phyloP scores from a whole-genome alignment of 2,113 vertebrate genomes.

The Ammodytes marinus region DNA sequence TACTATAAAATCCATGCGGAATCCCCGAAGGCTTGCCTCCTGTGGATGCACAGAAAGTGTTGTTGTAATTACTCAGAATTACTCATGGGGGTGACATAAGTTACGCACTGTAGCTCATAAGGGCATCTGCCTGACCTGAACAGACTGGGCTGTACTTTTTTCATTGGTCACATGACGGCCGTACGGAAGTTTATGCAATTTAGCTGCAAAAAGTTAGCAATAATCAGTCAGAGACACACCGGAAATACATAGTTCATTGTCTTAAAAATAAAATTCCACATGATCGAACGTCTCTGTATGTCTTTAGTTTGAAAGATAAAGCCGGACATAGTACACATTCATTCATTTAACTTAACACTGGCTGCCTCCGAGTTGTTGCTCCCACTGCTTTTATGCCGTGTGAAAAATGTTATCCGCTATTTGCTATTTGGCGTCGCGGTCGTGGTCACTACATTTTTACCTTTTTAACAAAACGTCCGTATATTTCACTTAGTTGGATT shows the following conservation, averaged over 20 bases:
- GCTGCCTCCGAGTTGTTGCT: not conserved
- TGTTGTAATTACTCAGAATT: too few relatives aligned
- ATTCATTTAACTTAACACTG: fast-evolving
- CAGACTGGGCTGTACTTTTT: not conserved
- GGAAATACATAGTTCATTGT: fast-evolving
- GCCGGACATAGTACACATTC: fast-evolving
- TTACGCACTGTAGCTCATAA: not conserved
- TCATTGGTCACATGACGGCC: slow-evolving; percentile 68
- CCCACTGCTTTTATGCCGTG: slow-evolving; percentile 31
- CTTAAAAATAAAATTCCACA: slow-evolving; percentile 3
- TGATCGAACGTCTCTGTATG: fast-evolving
- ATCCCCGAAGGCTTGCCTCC: too few relatives aligned
- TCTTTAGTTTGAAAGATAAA: slow-evolving; percentile 12
- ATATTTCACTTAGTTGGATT: not conserved
- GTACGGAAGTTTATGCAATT: slow-evolving; percentile 53
- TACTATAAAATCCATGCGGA: too few relatives aligned
- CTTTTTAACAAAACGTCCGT: not conserved
- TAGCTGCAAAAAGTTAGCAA: not conserved
- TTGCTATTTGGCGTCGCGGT: slow-evolving; percentile 34
- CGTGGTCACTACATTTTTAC: not conserved
- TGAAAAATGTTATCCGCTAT: slow-evolving; percentile 58
- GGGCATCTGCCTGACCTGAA: slow-evolving; percentile 8
- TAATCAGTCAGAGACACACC: not conserved
- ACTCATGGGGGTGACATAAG: too few relatives aligned
- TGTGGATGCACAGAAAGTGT: too few relatives aligned